A percentile compares a stretch with the other conserved stretches of the same genome.
Evolutionary conservation across 2,113 vertebrate species (phyloP).

Genomic region (Oryzias melastigma): DNA sequence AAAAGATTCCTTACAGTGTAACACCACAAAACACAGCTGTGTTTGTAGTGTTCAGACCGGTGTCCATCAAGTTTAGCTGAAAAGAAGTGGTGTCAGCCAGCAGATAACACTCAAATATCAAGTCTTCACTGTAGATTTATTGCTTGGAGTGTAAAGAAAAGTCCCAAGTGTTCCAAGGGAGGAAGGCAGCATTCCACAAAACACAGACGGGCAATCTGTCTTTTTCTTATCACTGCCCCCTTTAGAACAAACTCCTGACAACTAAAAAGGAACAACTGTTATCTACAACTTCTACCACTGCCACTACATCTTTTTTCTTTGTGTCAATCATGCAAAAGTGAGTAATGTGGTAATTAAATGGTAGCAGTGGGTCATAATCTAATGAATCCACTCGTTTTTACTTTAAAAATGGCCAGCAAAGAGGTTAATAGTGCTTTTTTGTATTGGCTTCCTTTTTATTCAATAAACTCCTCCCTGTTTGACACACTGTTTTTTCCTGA

Average conservation of each 20-base stretch:
- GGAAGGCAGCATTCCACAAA: constrained; percentile 7
- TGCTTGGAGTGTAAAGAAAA: constrained; percentile 19
- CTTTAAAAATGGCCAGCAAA: not conserved
- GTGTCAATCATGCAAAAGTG: not conserved
- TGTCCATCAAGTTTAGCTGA: constrained; percentile 10
- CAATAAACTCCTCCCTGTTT: constrained; percentile 23
- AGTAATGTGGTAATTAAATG: too few species aligned
- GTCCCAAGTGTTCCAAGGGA: constrained; percentile 15
- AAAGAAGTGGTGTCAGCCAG: constrained; percentile 16
- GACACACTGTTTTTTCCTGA: constrained; percentile 41
- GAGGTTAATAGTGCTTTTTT: constrained; percentile 20
- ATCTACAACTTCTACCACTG: constrained; percentile 1
- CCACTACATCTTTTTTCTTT: not conserved
- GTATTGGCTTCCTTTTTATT: constrained; percentile 42
- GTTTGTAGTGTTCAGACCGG: constrained; percentile 30
- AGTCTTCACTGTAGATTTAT: constrained; percentile 49
- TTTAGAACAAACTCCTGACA: constrained; percentile 24
- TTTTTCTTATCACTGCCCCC: constrained; percentile 23
- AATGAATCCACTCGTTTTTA: too few species aligned
- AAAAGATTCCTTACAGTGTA: constrained; percentile 50
- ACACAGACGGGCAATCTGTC: constrained; percentile 29
- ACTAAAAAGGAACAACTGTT: constrained; percentile 6
- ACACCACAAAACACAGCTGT: constrained; percentile 43
- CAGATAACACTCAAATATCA: constrained; percentile 30
- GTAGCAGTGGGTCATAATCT: too few species aligned